Percentiles rank a stretch among this genome's conserved stretches.
These are phyloP conservation scores for Gerris buenoi DNA, from an alignment of 1,140 invertebrate genomes.

Conservation along the genomic window DNA sequence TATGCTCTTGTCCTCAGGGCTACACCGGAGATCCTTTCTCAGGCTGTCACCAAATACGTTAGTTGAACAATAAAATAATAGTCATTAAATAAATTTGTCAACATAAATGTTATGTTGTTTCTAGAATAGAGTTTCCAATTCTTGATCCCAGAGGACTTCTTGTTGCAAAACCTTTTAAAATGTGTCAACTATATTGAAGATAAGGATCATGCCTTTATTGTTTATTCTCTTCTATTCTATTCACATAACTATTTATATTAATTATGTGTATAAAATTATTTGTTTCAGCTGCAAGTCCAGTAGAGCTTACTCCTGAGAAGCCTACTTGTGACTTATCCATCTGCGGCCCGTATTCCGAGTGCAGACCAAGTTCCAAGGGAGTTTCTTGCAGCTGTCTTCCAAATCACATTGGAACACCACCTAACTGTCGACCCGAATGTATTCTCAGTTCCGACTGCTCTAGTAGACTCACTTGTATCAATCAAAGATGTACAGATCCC, in stretches of 20 bases:
- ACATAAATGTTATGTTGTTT: too few relatives aligned
- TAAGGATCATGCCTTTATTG: too few relatives aligned
- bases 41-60: conserved; percentile 33
- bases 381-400: conserved; percentile 31
- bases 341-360: conserved; percentile 39
- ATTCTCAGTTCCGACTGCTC: conserved; percentile 31
- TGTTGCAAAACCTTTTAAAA: too few relatives aligned
- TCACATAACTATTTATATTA: too few relatives aligned
- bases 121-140: too few relatives aligned
- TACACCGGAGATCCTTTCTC: conserved; percentile 52
- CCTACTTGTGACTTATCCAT: conserved; percentile 35
- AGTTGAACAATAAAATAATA: conserved; percentile 21
- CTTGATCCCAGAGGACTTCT: too few relatives aligned
- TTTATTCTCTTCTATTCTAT: too few relatives aligned
- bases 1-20: conserved; percentile 37
- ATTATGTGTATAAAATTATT: too few relatives aligned
- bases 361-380: conserved; percentile 29
- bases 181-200: too few relatives aligned
- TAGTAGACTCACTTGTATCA: conserved; percentile 30
- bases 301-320: conserved; percentile 22
- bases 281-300: conserved; percentile 17
- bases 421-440: conserved; percentile 35
- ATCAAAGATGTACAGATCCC: conserved; percentile 30
- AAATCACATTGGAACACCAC: conserved; percentile 31
- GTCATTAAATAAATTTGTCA: too few relatives aligned